phyloP scores from a whole-genome alignment of 2,113 vertebrate species.

The Clinocottus analis region DNA sequence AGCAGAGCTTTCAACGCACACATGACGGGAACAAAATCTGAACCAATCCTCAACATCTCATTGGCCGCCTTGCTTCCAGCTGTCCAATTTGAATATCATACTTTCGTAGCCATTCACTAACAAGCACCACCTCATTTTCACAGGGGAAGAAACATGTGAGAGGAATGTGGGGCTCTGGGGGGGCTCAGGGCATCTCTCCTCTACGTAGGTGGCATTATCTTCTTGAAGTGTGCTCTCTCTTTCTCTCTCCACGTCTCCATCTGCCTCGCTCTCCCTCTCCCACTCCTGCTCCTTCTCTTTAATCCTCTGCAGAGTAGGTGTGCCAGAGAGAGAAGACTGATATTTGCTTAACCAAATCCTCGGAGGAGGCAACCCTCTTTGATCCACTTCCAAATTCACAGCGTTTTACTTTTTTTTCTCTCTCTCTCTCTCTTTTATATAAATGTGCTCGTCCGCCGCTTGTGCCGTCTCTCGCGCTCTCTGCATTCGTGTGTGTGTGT shows the following conservation, averaged over 20 bases:
- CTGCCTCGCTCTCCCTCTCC: conserved; percentile 38
- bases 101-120: conserved; percentile 10
- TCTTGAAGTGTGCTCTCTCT: conserved; percentile 54
- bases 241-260: conserved; percentile 13
- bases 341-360: conserved; percentile 80
- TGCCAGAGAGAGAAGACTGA: conserved; percentile 65
- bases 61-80: conserved; percentile 31
- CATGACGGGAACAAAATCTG: background rate
- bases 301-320: conserved; percentile 72
- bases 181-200: conserved; percentile 50
- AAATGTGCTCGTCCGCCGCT: conserved; percentile 61
- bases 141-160: conserved; percentile 24
- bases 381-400: conserved; percentile 73
- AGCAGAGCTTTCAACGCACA: background rate
- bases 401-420: conserved; percentile 37
- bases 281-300: conserved; percentile 51
- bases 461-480: conserved; percentile 18
- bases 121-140: conserved; percentile 40
- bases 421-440: too few species aligned
- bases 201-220: conserved; percentile 68
- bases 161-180: conserved; percentile 53
- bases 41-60: background rate
- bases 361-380: conserved; percentile 64
- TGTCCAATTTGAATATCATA: conserved; percentile 37
- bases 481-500: background rate